phyloP scores from a whole-genome alignment of 2,797 vertebrate species.

The Myripristis murdjan region DNA sequence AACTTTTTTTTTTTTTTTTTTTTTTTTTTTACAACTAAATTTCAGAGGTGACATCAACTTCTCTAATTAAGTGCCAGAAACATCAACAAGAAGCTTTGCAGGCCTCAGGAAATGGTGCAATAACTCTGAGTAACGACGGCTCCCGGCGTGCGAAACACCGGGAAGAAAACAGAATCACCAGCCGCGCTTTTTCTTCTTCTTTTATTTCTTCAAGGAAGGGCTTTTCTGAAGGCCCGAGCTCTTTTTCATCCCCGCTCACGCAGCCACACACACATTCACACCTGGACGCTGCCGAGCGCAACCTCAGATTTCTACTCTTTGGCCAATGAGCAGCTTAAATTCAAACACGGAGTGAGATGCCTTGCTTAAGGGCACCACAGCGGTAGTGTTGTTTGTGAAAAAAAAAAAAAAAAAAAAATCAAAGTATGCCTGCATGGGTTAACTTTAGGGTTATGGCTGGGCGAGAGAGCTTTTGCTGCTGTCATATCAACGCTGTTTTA shows the following conservation, averaged over 20 bases:
- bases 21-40: constrained; percentile 48
- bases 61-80: constrained; percentile 68
- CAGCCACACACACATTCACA: background rate
- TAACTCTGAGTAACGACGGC: constrained; percentile 20
- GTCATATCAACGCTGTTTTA: too few relatives aligned
- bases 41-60: constrained; percentile 46
- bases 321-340: background rate
- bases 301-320: background rate
- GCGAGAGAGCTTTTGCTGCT: too few relatives aligned
- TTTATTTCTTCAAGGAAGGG: constrained; percentile 15
- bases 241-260: background rate
- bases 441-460: too few relatives aligned
- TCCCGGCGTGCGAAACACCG: constrained; percentile 29
- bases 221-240: constrained; percentile 3
- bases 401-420: too few relatives aligned
- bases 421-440: too few relatives aligned
- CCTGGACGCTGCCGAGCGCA: background rate
- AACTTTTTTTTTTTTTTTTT: too few relatives aligned
- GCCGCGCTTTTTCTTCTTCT: background rate
- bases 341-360: background rate
- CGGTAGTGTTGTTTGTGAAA: too few relatives aligned
- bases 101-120: constrained; percentile 39
- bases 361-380: background rate
- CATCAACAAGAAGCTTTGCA: constrained; percentile 48
- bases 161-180: background rate